Percentiles rank a stretch among this genome's conserved stretches.
Conservation (phyloP, 2,113 vertebrate genomes). For the Eurystomus gularis region DNA sequence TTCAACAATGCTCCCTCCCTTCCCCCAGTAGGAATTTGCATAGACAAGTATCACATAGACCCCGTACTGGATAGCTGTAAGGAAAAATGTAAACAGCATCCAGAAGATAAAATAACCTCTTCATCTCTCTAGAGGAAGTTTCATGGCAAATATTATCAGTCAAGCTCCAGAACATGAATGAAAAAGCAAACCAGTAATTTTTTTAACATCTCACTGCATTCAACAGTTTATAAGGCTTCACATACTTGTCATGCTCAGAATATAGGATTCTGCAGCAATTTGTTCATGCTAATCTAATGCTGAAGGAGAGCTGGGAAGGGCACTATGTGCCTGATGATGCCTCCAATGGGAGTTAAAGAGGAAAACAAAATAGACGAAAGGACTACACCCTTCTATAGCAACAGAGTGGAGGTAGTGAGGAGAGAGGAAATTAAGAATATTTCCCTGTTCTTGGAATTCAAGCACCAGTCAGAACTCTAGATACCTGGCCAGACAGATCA, state of each 20-base stretch:
- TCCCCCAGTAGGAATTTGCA: neutral
- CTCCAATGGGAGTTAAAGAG: neutral
- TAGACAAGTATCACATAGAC: neutral
- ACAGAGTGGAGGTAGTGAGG: neutral
- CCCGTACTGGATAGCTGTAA: neutral
- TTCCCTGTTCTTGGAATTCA: neutral
- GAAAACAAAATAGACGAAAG: neutral
- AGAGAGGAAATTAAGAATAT: neutral
- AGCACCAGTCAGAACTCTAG: neutral
- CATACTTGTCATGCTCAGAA: neutral
- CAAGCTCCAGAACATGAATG: neutral
- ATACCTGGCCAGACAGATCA: neutral
- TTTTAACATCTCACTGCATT: neutral
- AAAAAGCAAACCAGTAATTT: neutral
- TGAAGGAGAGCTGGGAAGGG: neutral
- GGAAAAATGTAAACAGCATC: neutral
- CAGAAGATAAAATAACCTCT: neutral
- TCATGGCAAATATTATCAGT: neutral
- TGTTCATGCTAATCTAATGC: neutral
- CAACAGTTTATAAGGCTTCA: neutral
- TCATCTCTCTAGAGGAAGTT: neutral
- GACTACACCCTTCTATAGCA: neutral
- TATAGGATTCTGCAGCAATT: neutral
- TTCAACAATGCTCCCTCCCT: neutral
- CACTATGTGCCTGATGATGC: neutral